Evolutionary conservation across 2,113 vertebrate species (phyloP), one percentile per base, ranked within the genome.

Genomic region (Acrocephalus kingi): DNA sequence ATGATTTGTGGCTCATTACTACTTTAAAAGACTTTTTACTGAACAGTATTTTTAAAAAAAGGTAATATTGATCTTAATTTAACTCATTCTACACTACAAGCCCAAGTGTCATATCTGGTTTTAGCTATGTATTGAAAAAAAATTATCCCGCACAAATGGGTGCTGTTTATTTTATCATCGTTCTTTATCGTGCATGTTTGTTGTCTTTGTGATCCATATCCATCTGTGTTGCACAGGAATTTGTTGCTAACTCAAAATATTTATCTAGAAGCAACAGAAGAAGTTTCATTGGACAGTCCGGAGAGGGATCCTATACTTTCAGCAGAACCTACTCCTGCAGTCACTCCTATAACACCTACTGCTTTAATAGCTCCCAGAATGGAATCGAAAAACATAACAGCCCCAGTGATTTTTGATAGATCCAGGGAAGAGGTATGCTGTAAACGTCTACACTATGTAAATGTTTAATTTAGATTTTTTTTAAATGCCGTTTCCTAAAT

Each of bases 251-350:
- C 72, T 93, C 72, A 58, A 78, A 89, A 82, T 95, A 39, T 96
- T 64, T 94, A n/a, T 96, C 31, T 91, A 99, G 99, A 99, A 97
- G 99, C 99, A 51, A 99, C 99, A 87, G 99, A 99, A 96, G 99
- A 99, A 95, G 99, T 99, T 72, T 99, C 99, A 11, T 87, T 99
- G 98, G 99, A 99, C 96, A 99, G 99, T 97, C 99, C 99, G 0
- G 99, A 99, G 97, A 98, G 99, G 61, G 99, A 99, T 51, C 98
- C 98, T 20, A 98, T 99, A 69, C 97, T 99, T 48, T 99, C 99
- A 6, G 98, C 99, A 45, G 99, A 99, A 22, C 98, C 99, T 56
- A 99, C 99, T 63, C 99, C 99, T 39, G 99, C 98, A 85, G 98
- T 99, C 96, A 99, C 99, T 43, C 99, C 99, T 87, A 98, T 99